A percentile compares a stretch with the other conserved stretches of the same genome.
These are phyloP conservation scores for Tenebrio molitor DNA, from an alignment of 1,140 invertebrate species.

Conservation along the genomic window DNA sequence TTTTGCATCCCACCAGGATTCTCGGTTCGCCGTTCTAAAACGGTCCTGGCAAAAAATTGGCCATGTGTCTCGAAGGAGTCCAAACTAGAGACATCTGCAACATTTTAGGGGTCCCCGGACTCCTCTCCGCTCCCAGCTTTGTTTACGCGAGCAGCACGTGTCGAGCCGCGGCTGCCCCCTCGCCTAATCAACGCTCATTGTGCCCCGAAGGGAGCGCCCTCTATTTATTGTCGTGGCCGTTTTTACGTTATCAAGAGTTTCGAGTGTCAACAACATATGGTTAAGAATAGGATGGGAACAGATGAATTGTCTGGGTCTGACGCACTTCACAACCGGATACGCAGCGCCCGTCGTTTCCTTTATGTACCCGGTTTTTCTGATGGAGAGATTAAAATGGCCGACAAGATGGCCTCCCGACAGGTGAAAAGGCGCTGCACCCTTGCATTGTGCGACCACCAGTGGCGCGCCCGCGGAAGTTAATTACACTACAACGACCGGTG, in stretches of 20 bases:
- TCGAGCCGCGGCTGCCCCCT: not conserved
- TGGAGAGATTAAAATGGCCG: not conserved
- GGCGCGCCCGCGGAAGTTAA: too few species aligned
- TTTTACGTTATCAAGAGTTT: not conserved
- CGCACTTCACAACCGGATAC: slow-evolving; percentile 23
- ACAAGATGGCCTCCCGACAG: too few species aligned
- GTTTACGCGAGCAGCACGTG: slow-evolving; percentile 11
- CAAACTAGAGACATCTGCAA: slow-evolving; percentile 7
- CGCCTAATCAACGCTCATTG: slow-evolving; percentile 9
- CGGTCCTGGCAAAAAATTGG: slow-evolving; percentile 5
- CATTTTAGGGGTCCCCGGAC: not conserved
- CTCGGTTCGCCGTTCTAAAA: not conserved
- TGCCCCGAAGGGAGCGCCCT: slow-evolving; percentile 16
- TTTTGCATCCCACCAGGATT: too few species aligned
- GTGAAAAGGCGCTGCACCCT: too few species aligned
- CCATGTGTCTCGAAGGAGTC: slow-evolving; percentile 1
- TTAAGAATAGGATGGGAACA: slow-evolving; percentile 5
- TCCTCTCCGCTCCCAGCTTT: not conserved
- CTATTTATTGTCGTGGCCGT: slow-evolving; percentile 9
- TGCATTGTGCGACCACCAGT: too few species aligned
- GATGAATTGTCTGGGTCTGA: slow-evolving; percentile 23
- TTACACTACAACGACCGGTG: too few species aligned
- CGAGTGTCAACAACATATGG: slow-evolving; percentile 8
- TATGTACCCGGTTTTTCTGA: not conserved
- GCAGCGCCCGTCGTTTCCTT: not conserved